Base-by-base conservation (phyloP, 1,140 invertebrate species). In the Sitobion miscanthi region DNA sequence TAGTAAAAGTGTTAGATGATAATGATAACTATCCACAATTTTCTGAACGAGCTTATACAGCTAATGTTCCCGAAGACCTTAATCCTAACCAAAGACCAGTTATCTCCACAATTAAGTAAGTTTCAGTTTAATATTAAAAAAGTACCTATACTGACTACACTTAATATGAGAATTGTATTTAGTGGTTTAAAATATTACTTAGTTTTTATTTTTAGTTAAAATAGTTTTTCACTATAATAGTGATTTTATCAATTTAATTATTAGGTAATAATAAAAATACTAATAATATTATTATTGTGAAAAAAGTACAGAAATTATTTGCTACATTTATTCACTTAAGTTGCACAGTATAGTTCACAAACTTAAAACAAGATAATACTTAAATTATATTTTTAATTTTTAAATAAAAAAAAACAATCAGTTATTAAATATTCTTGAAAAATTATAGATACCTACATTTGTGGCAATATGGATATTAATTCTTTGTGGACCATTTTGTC, bases 21-120 rank as follows among this genome's bases (percentile, higher is more conserved):
- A 99, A 99, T 95, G 99, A 99, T 96, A 99, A 99, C 95, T 98
- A 98, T 95, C 99, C 99, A 0, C 98, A 99, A 95, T 99, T 99
- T 95, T 97, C 97, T 42, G 97, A 99, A 95, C 96, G 97, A 57
- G 98, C 98, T 0, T 99, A 99, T 95, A 97, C 97, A 0, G 97
- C 98, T 0, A 97, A 97, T 87, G 96, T 99, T 0, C 97, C 97
- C 4, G 99, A 99, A 95, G 98, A 99, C 95, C 96, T 98, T 94
- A 97, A 97, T 95, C 97, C 97, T 94, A 96, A 96, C 45, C 96
- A 96, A 30, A 98, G 98, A 94, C 98, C 98, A 6, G 97, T 98
- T 2, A 97, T 99, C 87, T 97, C 97, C 0, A 96, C 97, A 94
- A 97, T 99, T 90, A 97, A 96, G 97, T 97, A 95, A 95, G 96